Percentiles rank a stretch among this genome's conserved stretches.
phyloP scores from a whole-genome alignment of 1,140 invertebrate species.

The Mercenaria mercenaria region DNA sequence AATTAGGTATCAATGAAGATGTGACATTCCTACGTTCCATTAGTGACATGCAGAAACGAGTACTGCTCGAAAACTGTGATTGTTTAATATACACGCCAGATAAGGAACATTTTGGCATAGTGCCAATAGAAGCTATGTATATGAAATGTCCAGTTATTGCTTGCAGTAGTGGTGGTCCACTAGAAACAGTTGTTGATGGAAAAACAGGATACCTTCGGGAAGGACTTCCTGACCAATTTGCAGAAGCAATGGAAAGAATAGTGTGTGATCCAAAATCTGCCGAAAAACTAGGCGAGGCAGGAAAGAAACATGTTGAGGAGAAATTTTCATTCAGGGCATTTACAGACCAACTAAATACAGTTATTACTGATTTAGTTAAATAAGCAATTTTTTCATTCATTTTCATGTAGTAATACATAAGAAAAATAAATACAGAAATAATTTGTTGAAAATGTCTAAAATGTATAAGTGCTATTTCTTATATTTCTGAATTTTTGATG shows the following conservation, averaged over 20 bases:
- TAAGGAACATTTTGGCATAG: conserved; percentile 99
- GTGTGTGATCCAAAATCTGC: conserved; percentile 87
- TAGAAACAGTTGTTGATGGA: conserved; percentile 95
- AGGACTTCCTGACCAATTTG: conserved; percentile 90
- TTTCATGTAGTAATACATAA: background rate
- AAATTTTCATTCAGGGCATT: conserved; percentile 94
- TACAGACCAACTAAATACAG: conserved; percentile 89
- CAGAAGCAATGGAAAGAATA: conserved; percentile 92
- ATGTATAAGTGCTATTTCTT: too few relatives aligned
- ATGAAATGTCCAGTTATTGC: conserved; percentile 97
- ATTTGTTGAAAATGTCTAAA: too few relatives aligned
- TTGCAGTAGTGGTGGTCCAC: conserved; percentile 97
- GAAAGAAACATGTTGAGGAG: conserved; percentile 90
- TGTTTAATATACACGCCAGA: conserved; percentile 97
- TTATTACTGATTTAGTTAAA: conserved; percentile 84
- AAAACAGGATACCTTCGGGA: conserved; percentile 96
- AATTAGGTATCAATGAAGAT: conserved; percentile 90
- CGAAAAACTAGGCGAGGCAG: conserved; percentile 90
- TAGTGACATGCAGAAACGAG: conserved; percentile 93
- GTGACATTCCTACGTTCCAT: conserved; percentile 95
- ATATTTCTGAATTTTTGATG: too few relatives aligned
- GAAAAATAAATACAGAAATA: background rate
- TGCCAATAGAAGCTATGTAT: conserved; percentile 99
- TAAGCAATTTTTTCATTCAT: too few relatives aligned
- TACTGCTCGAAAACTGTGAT: conserved; percentile 91